Evolutionary conservation across 2,113 vertebrate species (phyloP), one percentile per base, ranked within the genome.

Genomic region (Corythornis madagascariensis): DNA sequence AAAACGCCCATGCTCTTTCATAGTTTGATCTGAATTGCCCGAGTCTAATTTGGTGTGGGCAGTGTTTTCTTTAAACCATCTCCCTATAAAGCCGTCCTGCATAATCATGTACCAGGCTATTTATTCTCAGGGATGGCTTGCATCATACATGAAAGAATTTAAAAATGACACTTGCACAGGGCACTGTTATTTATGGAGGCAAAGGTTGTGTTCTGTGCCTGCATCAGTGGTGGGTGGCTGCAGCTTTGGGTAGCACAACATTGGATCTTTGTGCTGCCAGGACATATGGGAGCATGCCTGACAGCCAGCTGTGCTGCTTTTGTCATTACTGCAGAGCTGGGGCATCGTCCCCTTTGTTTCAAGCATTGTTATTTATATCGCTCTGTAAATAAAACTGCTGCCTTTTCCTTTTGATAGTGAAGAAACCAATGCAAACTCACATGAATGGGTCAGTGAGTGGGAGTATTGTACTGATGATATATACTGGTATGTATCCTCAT

Each of bases 351-450:
- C 88, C 78, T 77, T 81, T 0, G 0, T 57, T 70, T 82, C 88
- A 73, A 80, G 31, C 67, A 86, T 56, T 76, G 75, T 80, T 96
- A 96, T 93, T 97, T 95, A 91, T 92, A 93, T 86, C 73, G 7
- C 74, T 89, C 52, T 74, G 52, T 93, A 94, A 97, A 96, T 82
- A 97, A 88, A 85, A 65, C 75, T 75, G 29, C 55, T 76, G 80
- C 74, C 74, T 91, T 91, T 94, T 93, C 64, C 85, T 86, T 88
- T 86, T 79, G 83, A 94, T 92, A 86, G 33, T 38, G 71, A 90
- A 66, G 83, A 93, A 92, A 83, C 12, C 66, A 82, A 69, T 12
- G 56, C 64, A 50, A 83, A 38, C 50, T 60, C 48, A 61, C 43
- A 29, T 83, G 87, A 94, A 92, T 86, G 65, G n/a, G 24, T 22